Conservation (phyloP, 2,888 invertebrate genomes). For the Phalera bucephala region DNA sequence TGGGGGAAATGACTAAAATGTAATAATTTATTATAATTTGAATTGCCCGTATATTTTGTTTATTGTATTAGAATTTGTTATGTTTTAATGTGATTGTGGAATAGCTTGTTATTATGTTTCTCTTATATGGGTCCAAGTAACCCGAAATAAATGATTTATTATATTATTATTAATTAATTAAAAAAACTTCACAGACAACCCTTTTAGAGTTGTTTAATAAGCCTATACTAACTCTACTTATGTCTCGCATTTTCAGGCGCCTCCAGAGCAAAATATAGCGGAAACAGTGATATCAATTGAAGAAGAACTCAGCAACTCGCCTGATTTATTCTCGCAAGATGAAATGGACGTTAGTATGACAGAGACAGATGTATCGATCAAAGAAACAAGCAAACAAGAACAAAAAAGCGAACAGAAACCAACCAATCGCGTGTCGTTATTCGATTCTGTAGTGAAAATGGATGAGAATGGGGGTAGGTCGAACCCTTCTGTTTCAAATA, state of each 20-base stretch:
- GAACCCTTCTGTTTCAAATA: slow-evolving; percentile 39
- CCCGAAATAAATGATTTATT: too few species aligned
- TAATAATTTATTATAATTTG: too few species aligned
- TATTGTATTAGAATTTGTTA: too few species aligned
- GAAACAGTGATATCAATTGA: slow-evolving; percentile 14
- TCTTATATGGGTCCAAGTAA: too few species aligned
- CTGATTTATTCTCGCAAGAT: slow-evolving; percentile 60
- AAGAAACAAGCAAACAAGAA: slow-evolving; percentile 3
- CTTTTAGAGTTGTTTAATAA: too few species aligned
- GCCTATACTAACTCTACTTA: too few species aligned
- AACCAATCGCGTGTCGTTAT: slow-evolving; percentile 13
- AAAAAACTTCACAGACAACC: too few species aligned
- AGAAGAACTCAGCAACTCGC: slow-evolving; percentile 35
- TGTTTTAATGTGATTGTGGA: too few species aligned
- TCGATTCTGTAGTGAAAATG: slow-evolving; percentile 23
- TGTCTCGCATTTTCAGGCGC: slow-evolving; percentile 38
- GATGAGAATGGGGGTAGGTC: slow-evolving; percentile 10
- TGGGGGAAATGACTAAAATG: too few species aligned
- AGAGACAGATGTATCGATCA: slow-evolving; percentile 15
- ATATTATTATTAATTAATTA: too few species aligned
- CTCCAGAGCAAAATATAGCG: slow-evolving; percentile 21
- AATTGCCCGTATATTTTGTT: too few species aligned
- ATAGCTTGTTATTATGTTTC: too few species aligned
- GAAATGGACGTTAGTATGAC: slow-evolving; percentile 37
- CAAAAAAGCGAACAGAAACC: slow-evolving; percentile 1